These are phyloP conservation scores for Temnothorax curvispinosus DNA, from an alignment of 1,140 invertebrate species.

Conservation along the genomic window DNA sequence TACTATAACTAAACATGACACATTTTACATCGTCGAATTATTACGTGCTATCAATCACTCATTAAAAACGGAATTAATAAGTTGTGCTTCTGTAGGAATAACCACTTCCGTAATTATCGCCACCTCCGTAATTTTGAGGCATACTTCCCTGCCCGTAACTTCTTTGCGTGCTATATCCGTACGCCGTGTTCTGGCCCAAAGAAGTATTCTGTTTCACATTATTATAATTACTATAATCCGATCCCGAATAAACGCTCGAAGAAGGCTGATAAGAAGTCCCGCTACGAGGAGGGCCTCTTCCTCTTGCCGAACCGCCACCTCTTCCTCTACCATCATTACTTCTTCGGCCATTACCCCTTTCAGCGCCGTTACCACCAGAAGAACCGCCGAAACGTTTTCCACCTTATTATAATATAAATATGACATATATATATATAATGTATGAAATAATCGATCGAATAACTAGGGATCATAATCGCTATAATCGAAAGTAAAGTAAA, in stretches of 20 bases:
- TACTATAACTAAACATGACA: constrained; percentile 54
- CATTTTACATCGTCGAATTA: constrained; percentile 52
- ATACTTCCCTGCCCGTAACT: constrained; percentile 72
- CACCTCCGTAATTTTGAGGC: constrained; percentile 68
- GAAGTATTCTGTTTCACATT: constrained; percentile 64
- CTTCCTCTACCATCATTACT: constrained; percentile 67
- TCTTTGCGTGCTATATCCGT: constrained; percentile 77
- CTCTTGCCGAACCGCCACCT: constrained; percentile 69
- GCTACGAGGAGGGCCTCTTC: constrained; percentile 71
- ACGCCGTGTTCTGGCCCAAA: constrained; percentile 67
- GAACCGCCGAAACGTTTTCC: constrained; percentile 77
- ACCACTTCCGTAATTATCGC: constrained; percentile 72
- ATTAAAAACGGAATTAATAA: constrained; percentile 67
- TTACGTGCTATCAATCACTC: constrained; percentile 34
- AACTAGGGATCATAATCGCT: neutral
- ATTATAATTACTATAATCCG: constrained; percentile 77
- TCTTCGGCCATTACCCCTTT: constrained; percentile 73
- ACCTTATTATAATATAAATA: constrained; percentile 65
- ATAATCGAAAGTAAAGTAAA: neutral
- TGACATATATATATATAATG: neutral
- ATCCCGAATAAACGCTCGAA: constrained; percentile 72
- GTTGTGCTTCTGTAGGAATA: constrained; percentile 76
- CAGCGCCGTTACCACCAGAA: constrained; percentile 57
- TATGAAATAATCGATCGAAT: neutral
- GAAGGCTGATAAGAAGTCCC: constrained; percentile 73